These are phyloP conservation scores for Lucilia cuprina DNA, from an alignment of 1,140 invertebrate species.

Conservation along the genomic window DNA sequence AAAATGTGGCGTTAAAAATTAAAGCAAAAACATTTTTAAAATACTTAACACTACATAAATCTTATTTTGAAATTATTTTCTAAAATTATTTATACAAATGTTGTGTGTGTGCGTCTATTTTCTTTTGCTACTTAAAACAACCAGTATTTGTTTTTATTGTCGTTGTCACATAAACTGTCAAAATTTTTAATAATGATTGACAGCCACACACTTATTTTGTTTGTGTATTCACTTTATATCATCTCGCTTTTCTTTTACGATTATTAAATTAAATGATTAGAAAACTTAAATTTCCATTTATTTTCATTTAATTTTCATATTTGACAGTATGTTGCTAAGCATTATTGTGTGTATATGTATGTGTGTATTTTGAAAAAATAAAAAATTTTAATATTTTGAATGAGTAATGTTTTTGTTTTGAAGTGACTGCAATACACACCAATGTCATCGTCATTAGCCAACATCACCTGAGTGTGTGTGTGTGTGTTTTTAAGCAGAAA, in stretches of 20 bases:
- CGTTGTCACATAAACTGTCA: not conserved
- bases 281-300: slow-evolving; percentile 32
- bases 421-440: not conserved
- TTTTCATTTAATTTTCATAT: not conserved
- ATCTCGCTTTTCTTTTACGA: not conserved
- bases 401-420: not conserved
- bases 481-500: too few relatives aligned
- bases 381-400: not conserved
- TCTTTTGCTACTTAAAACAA: not conserved
- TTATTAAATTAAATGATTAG: slow-evolving; percentile 2
- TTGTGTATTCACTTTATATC: not conserved
- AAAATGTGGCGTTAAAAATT: slow-evolving; percentile 22
- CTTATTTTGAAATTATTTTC: not conserved
- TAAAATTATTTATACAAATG: not conserved
- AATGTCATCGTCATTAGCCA: not conserved
- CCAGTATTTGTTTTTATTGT: not conserved
- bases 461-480: too few relatives aligned
- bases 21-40: slow-evolving; percentile 2
- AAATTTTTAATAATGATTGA: slow-evolving; percentile 9
- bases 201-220: not conserved
- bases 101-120: too few relatives aligned
- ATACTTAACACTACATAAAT: slow-evolving; percentile 3
- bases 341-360: too few relatives aligned
- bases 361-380: not conserved
- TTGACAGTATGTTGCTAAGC: not conserved